These are phyloP conservation scores for Norana najaformis DNA, from an alignment of 2,888 invertebrate species.

Conservation along the genomic window DNA sequence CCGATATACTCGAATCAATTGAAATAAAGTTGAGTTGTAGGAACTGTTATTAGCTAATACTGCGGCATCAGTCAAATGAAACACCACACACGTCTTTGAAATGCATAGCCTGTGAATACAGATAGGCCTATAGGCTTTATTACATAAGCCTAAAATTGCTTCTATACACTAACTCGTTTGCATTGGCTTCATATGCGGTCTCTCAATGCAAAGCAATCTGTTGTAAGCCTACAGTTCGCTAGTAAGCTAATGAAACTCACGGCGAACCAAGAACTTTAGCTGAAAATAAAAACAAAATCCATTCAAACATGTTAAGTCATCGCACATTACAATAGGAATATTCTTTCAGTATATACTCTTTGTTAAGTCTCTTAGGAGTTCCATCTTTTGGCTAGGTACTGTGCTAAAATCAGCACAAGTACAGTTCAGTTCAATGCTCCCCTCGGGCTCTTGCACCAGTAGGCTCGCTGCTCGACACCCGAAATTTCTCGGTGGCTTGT, in stretches of 20 bases:
- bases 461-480: too few relatives aligned
- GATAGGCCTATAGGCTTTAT: not conserved
- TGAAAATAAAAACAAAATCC: not conserved
- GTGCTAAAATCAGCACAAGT: too few relatives aligned
- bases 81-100: not conserved
- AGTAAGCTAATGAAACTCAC: not conserved
- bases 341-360: not conserved
- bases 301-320: not conserved
- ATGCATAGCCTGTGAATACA: too few relatives aligned
- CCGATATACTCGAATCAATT: not conserved
- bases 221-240: too few relatives aligned
- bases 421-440: too few relatives aligned
- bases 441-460: too few relatives aligned
- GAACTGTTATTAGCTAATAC: not conserved
- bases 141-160: not conserved
- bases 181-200: not conserved
- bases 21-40: not conserved
- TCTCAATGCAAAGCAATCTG: not conserved
- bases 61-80: not conserved
- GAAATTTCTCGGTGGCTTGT: too few relatives aligned
- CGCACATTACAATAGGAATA: not conserved
- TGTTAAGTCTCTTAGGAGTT: too few relatives aligned
- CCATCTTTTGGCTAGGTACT: too few relatives aligned
- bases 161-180: not conserved
- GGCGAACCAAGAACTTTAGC: not conserved